A percentile compares a stretch with the other conserved stretches of the same genome.
phyloP scores from a whole-genome alignment of 2,113 vertebrate genomes.

The Accipiter virgatus region DNA sequence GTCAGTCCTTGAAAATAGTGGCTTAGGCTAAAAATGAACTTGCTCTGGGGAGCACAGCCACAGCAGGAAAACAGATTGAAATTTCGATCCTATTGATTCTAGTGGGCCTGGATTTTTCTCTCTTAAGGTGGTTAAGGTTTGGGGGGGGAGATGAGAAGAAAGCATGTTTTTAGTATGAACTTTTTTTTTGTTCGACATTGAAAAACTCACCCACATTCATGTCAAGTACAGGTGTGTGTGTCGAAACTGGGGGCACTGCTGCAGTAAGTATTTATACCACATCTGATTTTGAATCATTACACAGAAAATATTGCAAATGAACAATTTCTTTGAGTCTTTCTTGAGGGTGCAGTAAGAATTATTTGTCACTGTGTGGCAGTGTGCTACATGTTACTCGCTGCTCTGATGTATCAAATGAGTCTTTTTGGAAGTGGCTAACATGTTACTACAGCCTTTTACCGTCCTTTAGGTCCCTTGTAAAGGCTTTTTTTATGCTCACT shows the following conservation, averaged over 20 bases:
- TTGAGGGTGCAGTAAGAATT: slow-evolving; percentile 6
- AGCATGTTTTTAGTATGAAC: neutral
- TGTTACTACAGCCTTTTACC: neutral
- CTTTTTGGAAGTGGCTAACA: neutral
- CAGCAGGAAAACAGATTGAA: neutral
- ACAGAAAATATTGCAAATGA: neutral
- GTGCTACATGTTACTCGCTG: neutral
- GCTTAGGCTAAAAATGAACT: neutral
- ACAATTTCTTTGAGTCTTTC: neutral
- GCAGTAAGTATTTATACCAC: neutral
- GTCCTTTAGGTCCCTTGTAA: neutral
- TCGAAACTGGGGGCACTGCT: neutral
- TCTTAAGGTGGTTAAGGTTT: neutral
- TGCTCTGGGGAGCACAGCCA: neutral
- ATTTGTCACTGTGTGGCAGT: slow-evolving; percentile 52
- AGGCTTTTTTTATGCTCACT: neutral
- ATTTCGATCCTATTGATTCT: rapidly evolving
- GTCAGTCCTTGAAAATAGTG: neutral
- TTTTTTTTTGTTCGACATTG: neutral
- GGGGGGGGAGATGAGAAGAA: rapidly evolving
- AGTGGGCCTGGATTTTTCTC: neutral
- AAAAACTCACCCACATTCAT: neutral
- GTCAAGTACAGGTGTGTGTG: neutral
- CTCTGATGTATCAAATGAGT: neutral
- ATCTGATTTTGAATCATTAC: neutral